Evolutionary conservation across 2,113 vertebrate species (phyloP).

Genomic region (Microcebus tavaratra): DNA sequence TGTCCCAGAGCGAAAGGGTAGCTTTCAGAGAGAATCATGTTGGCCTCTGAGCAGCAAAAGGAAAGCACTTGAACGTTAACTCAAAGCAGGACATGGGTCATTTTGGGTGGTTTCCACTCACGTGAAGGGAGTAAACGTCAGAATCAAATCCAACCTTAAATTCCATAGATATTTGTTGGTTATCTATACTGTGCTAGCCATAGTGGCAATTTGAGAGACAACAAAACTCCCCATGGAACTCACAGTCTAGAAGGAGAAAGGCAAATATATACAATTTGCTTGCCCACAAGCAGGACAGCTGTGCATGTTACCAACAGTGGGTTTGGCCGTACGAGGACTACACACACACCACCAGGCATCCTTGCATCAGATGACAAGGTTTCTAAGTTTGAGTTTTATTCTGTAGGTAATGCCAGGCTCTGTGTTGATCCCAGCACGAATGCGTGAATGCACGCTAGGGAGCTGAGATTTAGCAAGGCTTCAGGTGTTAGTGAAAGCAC

Average conservation of each 20-base stretch:
- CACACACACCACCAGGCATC: not conserved
- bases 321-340: not conserved
- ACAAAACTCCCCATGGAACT: not conserved
- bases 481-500: no score
- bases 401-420: not conserved
- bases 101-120: no score
- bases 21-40: not conserved
- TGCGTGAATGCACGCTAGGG: not conserved
- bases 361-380: not conserved
- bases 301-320: not conserved
- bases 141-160: not conserved
- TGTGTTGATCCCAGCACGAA: not conserved
- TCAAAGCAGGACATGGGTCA: not conserved
- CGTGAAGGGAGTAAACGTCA: not conserved
- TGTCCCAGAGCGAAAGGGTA: not conserved
- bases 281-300: not conserved
- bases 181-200: not conserved
- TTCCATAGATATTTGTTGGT: not conserved
- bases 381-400: not conserved
- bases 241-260: not conserved
- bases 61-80: accelerated
- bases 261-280: not conserved
- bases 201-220: no score
- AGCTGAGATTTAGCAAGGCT: not conserved
- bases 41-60: not conserved